Base-by-base conservation (phyloP, 2,797 vertebrate genomes). In the Yasuhikotakia modesta region DNA sequence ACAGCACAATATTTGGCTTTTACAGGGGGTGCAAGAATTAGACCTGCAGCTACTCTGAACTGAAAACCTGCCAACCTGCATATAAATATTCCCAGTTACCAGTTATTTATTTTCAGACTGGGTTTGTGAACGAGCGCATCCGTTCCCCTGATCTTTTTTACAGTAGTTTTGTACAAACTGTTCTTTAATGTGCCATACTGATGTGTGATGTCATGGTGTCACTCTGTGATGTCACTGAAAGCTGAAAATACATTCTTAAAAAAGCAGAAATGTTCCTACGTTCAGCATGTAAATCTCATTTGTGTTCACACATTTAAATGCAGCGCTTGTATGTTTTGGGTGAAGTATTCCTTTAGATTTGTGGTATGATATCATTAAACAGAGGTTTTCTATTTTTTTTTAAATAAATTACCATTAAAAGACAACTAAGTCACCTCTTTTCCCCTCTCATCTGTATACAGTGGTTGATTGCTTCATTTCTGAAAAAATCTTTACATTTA, bases 1-100 rank as follows among this genome's bases (percentile, higher is more conserved):
- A 94, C 79, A 80, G 86, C 82, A 94, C 87, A 30, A 90, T 95
- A 75, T 92, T 89, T 30, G 90, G 83, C 79, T 90, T 87, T 88
- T 91, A 93, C 82, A 87, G 87, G 83, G 89, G 32, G 77, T 93
- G 91, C 77, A 85, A 73, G 21, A 2, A 77, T 19, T 91, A 90
- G 78, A 76, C 52, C 35, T 27, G 57, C 17, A 58, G 63, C 68
- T 77, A 71, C 27, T 46, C 55, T 45, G n/a, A 83, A 80, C 75
- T 72, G 70, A 70, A 85, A 66, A 27, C 27, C 53, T 46, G 63
- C 61, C 50, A 50, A 74, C 61, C 72, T 85, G 14, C n/a, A 70
- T 70, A 12, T 64, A 70, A 73, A 75, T 13, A 45, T 61, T 30
- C 35, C 5, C 35, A 39, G 50, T 73, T 73, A 22, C 27, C 48